Evolutionary conservation across 2,797 vertebrate species (phyloP), one percentile per base, ranked within the genome.

Genomic region (Silurus lanzhouensis): DNA sequence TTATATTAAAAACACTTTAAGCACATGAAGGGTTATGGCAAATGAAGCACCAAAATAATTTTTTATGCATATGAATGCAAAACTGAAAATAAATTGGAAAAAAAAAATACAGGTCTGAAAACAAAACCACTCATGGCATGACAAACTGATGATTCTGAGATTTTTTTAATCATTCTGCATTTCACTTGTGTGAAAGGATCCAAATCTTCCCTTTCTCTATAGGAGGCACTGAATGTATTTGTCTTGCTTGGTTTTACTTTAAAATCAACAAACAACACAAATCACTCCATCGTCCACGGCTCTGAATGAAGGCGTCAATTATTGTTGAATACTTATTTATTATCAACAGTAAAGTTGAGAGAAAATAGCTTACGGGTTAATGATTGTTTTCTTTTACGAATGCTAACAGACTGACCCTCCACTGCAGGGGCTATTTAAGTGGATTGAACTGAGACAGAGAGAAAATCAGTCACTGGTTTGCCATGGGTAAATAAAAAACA

Each of bases 391-490:
- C 52, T 74, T 64, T 86, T 66, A 63, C 19, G 46, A 74, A 80
- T 75, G 75, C 66, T 31, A 27, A 27, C 68, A 80, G 67, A 57
- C 58, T 66, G 82, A 38, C n/a, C 77, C 60, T 63, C 44, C 71
- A 76, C 75, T 13, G 17, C 82, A 55, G 81, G 76, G 60, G 27
- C 58, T 80, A 75, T 77, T 86, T 74, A 55, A 63, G 31, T 22
- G 44, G 58, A 74, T 52, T 86, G 82, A 80, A 81, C 66, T 72
- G 46, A 66, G 22, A 6, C 57, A 38, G 72, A 84, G 76, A 87
- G 61, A 48, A 46, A 75, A 64, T 68, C 82, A 48, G 83, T 88
- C 84, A 87, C 78, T 55, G 80, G 84, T 84, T 82, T 82, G 70
- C 60, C 68, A 60, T 9, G 4, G 71, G 38, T 68, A n/a, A 85